Conservation (phyloP, 2,113 vertebrate genomes). For the Alouatta palliata region DNA sequence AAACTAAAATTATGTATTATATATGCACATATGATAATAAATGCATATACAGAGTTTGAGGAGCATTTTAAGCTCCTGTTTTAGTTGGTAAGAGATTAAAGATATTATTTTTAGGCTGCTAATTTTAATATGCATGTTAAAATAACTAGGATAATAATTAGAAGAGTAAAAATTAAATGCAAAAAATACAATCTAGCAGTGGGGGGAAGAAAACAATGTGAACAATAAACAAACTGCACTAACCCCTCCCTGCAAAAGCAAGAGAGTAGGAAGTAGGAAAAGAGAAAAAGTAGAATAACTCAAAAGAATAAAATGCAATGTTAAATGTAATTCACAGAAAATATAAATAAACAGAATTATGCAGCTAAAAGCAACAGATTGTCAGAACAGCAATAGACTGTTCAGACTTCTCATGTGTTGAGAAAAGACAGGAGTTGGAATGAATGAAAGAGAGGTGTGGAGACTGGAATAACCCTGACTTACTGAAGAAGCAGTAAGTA, state of each 20-base stretch:
- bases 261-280: not conserved
- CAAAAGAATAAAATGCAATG: not conserved
- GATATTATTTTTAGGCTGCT: not conserved
- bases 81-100: not conserved
- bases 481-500: not conserved
- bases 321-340: not conserved
- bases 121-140: slow-evolving; percentile 17
- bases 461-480: not conserved
- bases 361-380: not conserved
- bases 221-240: not conserved
- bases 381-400: not conserved
- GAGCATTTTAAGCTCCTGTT: not conserved
- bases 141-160: not conserved
- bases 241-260: not conserved
- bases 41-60: not conserved
- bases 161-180: not conserved
- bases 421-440: not conserved
- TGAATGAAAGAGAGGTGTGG: not conserved
- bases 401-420: not conserved
- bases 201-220: not conserved
- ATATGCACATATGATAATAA: not conserved
- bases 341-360: not conserved
- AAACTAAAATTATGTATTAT: not conserved
- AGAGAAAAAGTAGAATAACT: not conserved
- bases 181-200: not conserved